phyloP scores from a whole-genome alignment of 2,797 vertebrate genomes.

The Anguilla marmorata region DNA sequence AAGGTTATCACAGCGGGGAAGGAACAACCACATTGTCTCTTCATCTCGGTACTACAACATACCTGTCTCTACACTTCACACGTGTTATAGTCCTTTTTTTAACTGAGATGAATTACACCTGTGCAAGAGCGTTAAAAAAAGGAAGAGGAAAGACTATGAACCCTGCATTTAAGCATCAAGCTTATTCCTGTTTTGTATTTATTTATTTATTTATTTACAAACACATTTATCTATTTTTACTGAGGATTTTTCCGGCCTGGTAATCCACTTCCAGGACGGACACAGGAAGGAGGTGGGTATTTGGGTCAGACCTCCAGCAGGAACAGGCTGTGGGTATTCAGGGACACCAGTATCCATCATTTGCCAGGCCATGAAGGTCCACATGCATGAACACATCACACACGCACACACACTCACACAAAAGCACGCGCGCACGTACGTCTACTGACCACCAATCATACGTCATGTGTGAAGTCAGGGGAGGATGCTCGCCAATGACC shows the following conservation, averaged over 20 bases:
- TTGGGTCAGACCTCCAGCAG: constrained; percentile 16
- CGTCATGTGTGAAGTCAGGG: background rate
- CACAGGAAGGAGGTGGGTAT: background rate
- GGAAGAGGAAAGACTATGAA: background rate
- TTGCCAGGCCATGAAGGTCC: background rate
- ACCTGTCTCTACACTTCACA: background rate
- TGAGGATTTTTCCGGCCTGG: background rate
- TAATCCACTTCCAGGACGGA: background rate
- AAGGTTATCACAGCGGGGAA: background rate
- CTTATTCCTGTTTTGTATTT: background rate
- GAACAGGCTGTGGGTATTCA: background rate
- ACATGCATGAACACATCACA: background rate
- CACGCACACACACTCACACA: background rate
- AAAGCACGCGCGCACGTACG: background rate
- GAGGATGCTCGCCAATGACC: background rate
- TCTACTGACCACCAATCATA: background rate
- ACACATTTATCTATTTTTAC: background rate
- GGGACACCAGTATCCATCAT: constrained; percentile 3
- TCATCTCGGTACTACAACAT: background rate
- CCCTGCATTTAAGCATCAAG: background rate
- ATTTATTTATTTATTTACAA: background rate
- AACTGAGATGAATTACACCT: background rate
- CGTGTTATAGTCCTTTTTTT: background rate
- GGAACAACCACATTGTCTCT: background rate
- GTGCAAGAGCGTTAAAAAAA: background rate